Evolutionary conservation across 2,113 vertebrate genomes (phyloP).

Genomic region (Gasterosteus aculeatus): DNA sequence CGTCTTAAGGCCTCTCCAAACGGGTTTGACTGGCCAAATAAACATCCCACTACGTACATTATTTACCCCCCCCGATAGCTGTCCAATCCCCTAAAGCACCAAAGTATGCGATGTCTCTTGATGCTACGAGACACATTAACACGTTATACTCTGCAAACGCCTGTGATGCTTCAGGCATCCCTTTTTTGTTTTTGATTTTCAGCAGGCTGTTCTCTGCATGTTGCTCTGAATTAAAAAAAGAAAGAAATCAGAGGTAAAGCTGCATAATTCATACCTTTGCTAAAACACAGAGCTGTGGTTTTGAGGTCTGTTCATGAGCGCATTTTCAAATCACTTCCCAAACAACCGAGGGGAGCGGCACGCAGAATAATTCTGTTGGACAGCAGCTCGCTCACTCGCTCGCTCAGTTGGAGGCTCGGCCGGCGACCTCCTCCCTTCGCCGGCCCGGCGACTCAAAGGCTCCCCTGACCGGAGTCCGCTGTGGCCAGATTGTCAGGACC

Average conservation of each 20-base stretch:
- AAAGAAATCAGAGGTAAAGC: not conserved
- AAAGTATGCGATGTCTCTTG: not conserved
- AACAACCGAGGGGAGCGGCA: constrained; percentile 20
- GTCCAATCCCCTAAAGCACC: not conserved
- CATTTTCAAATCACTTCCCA: constrained; percentile 30
- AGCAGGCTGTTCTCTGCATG: not conserved
- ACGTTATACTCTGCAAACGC: constrained; percentile 9
- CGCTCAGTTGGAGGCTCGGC: constrained; percentile 16
- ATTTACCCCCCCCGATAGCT: not conserved
- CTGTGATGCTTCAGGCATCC: not conserved
- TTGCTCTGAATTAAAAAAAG: not conserved
- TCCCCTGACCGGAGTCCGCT: constrained; percentile 44
- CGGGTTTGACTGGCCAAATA: constrained; percentile 21
- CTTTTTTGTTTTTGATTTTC: not conserved
- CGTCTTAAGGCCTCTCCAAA: constrained; percentile 3
- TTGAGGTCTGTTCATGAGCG: constrained; percentile 15
- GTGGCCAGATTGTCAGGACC: constrained; percentile 45
- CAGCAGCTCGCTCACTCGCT: constrained; percentile 29
- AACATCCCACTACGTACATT: constrained; percentile 27
- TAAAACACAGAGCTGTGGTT: not conserved
- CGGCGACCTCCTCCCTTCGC: no score
- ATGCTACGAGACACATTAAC: not conserved
- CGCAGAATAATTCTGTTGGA: constrained; percentile 12
- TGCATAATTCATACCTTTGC: constrained; percentile 11
- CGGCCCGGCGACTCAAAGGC: constrained; percentile 35